Evolutionary conservation across 1,140 invertebrate genomes (phyloP).

Genomic region (Microplitis demolitor): DNA sequence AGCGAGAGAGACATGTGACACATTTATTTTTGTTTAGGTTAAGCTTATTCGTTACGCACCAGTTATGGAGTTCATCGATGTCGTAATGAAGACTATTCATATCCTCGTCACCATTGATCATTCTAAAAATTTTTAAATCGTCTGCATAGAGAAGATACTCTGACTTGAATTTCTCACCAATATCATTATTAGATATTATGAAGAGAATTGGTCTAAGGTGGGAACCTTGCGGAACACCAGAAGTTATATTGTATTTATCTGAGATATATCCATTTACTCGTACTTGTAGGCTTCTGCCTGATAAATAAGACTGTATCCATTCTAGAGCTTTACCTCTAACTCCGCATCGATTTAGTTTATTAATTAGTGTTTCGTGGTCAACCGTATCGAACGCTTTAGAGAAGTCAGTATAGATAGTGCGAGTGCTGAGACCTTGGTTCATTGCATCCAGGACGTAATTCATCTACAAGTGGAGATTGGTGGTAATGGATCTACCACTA

Average conservation of each 20-base stretch:
- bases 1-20: neutral
- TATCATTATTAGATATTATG: constrained; percentile 24
- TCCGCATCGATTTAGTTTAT: constrained; percentile 21
- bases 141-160: constrained; percentile 25
- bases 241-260: neutral
- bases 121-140: constrained; percentile 26
- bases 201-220: constrained; percentile 25
- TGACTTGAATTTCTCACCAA: neutral
- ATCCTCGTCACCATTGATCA: constrained; percentile 3
- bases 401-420: constrained; percentile 29
- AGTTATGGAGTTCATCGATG: neutral
- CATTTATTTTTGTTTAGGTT: constrained; percentile 19
- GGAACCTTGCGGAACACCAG: constrained; percentile 30
- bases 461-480: neutral
- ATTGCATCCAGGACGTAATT: neutral
- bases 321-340: constrained; percentile 4
- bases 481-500: neutral
- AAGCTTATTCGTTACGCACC: constrained; percentile 9
- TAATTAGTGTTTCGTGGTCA: constrained; percentile 23
- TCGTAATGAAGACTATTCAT: constrained; percentile 4
- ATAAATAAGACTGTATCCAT: constrained; percentile 32
- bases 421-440: neutral
- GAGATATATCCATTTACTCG: constrained; percentile 6
- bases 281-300: constrained; percentile 17
- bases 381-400: constrained; percentile 32